Evolutionary conservation across 2,888 invertebrate species (phyloP).

Genomic region (Pogonocherus hispidulus): DNA sequence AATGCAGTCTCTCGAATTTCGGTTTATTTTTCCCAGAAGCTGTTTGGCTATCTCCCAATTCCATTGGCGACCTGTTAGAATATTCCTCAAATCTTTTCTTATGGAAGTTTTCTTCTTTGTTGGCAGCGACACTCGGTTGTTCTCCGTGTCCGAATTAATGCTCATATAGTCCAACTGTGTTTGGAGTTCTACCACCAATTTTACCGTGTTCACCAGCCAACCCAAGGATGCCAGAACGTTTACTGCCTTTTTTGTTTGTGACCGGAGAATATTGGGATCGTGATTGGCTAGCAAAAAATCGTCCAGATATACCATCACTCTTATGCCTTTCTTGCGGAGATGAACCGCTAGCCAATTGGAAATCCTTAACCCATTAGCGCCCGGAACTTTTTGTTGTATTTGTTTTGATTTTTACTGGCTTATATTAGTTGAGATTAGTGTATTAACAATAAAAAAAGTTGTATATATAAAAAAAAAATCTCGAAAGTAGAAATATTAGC

Average conservation of each 20-base stretch:
- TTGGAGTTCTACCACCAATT: slow-evolving; percentile 23
- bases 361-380: too few species aligned
- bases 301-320: slow-evolving; percentile 53
- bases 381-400: too few species aligned
- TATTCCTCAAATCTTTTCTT: slow-evolving; percentile 15
- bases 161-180: slow-evolving; percentile 27
- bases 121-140: slow-evolving; percentile 21
- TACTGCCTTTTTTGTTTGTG: background rate
- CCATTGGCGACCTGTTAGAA: slow-evolving; percentile 13
- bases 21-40: slow-evolving; percentile 33
- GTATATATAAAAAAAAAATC: too few species aligned
- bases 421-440: too few species aligned
- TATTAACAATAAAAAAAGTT: too few species aligned
- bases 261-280: background rate
- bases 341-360: slow-evolving; percentile 52
- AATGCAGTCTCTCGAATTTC: slow-evolving; percentile 38
- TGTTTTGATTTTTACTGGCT: too few species aligned
- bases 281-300: slow-evolving; percentile 41
- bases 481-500: too few species aligned
- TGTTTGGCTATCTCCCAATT: slow-evolving; percentile 16
- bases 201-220: slow-evolving; percentile 33
- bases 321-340: slow-evolving; percentile 39
- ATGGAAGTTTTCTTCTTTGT: slow-evolving; percentile 12
- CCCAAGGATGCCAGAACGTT: slow-evolving; percentile 30
- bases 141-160: slow-evolving; percentile 35